Evolutionary conservation across 2,113 vertebrate species (phyloP).

Genomic region (Petromus typicus): DNA sequence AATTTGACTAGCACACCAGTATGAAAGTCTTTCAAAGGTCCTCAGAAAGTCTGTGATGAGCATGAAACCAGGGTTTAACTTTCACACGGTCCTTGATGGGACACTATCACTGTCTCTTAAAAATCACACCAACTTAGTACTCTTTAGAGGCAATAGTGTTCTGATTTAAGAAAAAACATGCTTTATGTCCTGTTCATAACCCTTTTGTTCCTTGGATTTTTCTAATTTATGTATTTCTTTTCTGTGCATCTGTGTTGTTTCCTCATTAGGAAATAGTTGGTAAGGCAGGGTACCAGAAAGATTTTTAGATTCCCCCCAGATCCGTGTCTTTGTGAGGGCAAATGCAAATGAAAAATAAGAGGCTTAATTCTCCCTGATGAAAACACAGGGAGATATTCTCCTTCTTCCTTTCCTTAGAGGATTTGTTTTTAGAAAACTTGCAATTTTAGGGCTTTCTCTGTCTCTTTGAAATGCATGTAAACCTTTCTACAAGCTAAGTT

Average conservation of each 20-base stretch:
- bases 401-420: neutral
- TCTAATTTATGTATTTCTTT: conserved; percentile 29
- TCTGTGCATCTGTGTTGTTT: conserved; percentile 1
- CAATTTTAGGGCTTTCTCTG: conserved; percentile 35
- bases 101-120: neutral
- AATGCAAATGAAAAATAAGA: conserved; percentile 63
- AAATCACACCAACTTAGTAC: neutral
- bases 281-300: neutral
- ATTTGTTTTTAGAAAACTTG: conserved; percentile 54
- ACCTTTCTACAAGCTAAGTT: conserved; percentile 24
- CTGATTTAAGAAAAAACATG: conserved; percentile 45
- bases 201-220: neutral
- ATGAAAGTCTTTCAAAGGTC: conserved; percentile 22
- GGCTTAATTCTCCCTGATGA: conserved; percentile 43
- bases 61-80: neutral
- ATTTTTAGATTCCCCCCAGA: conserved; percentile 29
- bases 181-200: neutral
- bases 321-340: conserved; percentile 27
- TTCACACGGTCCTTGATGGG: neutral
- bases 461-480: conserved; percentile 52
- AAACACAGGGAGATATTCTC: neutral
- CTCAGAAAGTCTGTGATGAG: neutral
- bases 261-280: conserved; percentile 47
- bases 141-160: conserved; percentile 51
- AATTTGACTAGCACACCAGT: neutral